Evolutionary conservation across 2,113 vertebrate species (phyloP).

Genomic region (Condylura cristata): DNA sequence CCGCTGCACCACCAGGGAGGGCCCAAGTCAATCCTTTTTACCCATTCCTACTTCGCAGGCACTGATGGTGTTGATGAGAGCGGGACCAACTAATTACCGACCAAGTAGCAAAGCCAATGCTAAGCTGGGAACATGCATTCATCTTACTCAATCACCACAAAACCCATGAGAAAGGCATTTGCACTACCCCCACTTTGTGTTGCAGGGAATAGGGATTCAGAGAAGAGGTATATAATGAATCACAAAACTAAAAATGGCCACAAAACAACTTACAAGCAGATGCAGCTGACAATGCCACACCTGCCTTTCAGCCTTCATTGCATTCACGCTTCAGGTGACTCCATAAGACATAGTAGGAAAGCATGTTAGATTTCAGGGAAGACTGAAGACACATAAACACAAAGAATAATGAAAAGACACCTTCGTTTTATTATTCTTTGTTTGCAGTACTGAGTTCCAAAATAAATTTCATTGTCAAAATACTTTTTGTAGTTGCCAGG

Average conservation of each 20-base stretch:
- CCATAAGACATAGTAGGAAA: neutral
- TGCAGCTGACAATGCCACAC: neutral
- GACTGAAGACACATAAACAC: neutral
- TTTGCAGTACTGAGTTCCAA: neutral
- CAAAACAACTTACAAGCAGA: neutral
- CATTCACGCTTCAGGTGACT: neutral
- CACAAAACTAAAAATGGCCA: neutral
- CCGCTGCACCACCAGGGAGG: no score
- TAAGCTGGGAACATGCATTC: neutral
- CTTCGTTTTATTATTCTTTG: neutral
- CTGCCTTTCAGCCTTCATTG: neutral
- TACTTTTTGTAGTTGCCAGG: neutral
- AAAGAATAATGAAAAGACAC: neutral
- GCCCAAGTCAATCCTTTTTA: no score
- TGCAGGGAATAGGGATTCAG: neutral
- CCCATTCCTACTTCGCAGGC: neutral
- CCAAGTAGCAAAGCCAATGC: neutral
- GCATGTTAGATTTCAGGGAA: neutral
- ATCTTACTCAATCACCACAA: neutral
- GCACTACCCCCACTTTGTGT: neutral
- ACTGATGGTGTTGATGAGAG: neutral
- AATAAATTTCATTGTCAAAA: neutral
- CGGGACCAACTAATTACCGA: neutral
- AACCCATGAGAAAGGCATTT: neutral
- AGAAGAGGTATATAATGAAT: fast-evolving